Conservation (phyloP, 2,888 invertebrate genomes). For the Papilio gigon region DNA sequence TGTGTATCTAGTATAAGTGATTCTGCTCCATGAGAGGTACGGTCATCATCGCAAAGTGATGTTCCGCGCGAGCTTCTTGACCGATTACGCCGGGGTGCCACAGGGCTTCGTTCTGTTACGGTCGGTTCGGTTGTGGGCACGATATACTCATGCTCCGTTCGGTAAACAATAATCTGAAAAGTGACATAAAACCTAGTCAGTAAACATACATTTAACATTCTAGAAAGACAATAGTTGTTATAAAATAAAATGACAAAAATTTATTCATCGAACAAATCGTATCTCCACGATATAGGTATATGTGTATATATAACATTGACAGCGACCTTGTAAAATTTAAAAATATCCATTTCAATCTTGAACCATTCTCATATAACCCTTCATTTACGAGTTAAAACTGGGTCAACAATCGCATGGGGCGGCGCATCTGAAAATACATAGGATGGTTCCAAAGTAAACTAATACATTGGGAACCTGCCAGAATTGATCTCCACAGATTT, state of each 20-base stretch:
- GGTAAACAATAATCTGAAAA: slow-evolving; percentile 85
- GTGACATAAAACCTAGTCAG: slow-evolving; percentile 23
- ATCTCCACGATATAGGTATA: background rate
- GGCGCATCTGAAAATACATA: slow-evolving; percentile 61
- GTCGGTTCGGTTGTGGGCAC: slow-evolving; percentile 81
- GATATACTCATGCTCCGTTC: slow-evolving; percentile 85
- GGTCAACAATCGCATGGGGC: slow-evolving; percentile 62
- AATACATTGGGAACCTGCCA: slow-evolving; percentile 59
- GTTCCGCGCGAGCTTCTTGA: slow-evolving; percentile 79
- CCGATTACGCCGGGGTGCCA: slow-evolving; percentile 82
- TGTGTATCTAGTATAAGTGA: slow-evolving; percentile 83
- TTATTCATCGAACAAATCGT: background rate
- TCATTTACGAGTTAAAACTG: slow-evolving; percentile 51
- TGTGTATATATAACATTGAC: background rate
- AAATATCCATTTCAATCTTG: slow-evolving; percentile 28
- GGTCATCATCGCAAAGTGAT: slow-evolving; percentile 85
- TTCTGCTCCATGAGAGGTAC: slow-evolving; percentile 87
- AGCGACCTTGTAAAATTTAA: slow-evolving; percentile 38
- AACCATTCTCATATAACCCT: slow-evolving; percentile 7
- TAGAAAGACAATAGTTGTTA: background rate
- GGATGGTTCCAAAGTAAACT: slow-evolving; percentile 51
- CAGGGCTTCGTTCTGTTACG: slow-evolving; percentile 82
- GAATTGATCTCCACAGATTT: slow-evolving; percentile 47
- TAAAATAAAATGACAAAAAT: background rate
- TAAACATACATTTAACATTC: background rate